phyloP scores from a whole-genome alignment of 2,113 vertebrate genomes.

The Eublepharis macularius region DNA sequence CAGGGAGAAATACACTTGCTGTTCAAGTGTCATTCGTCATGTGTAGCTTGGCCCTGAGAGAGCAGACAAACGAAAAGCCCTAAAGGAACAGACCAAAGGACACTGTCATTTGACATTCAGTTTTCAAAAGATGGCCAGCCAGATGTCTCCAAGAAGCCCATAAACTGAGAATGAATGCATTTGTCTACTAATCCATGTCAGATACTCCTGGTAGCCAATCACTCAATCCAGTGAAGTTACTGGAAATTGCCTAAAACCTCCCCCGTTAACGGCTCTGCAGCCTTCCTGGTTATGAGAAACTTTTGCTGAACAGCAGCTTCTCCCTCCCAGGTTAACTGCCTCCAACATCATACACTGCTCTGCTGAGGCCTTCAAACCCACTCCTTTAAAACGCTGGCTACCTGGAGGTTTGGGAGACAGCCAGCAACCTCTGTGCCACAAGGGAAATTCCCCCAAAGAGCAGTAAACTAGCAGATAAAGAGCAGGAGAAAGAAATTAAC shows the following conservation, averaged over 20 bases:
- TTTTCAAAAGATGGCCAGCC: too few species aligned
- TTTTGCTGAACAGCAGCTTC: not conserved
- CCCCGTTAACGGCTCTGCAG: not conserved
- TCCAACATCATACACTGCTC: not conserved
- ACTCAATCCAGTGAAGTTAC: not conserved
- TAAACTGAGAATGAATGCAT: not conserved
- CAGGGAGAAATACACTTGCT: too few species aligned
- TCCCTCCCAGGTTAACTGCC: not conserved
- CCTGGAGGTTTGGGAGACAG: constrained; percentile 45
- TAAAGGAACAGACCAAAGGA: too few species aligned
- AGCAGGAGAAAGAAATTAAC: constrained; percentile 62
- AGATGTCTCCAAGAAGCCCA: not conserved
- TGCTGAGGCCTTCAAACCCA: not conserved
- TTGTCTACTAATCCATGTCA: not conserved
- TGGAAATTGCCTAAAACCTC: not conserved
- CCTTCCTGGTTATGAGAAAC: not conserved
- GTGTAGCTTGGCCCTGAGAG: too few species aligned
- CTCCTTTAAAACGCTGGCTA: constrained; percentile 46
- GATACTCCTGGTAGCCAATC: not conserved
- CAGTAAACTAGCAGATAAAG: constrained; percentile 63
- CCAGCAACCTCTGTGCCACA: constrained; percentile 51
- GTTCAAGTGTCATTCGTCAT: too few species aligned
- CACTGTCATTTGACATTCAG: too few species aligned
- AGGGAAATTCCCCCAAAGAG: constrained; percentile 56
- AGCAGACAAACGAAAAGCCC: too few species aligned